Conservation (phyloP, 2,888 invertebrate species). For the Odontocolon sp. region DNA sequence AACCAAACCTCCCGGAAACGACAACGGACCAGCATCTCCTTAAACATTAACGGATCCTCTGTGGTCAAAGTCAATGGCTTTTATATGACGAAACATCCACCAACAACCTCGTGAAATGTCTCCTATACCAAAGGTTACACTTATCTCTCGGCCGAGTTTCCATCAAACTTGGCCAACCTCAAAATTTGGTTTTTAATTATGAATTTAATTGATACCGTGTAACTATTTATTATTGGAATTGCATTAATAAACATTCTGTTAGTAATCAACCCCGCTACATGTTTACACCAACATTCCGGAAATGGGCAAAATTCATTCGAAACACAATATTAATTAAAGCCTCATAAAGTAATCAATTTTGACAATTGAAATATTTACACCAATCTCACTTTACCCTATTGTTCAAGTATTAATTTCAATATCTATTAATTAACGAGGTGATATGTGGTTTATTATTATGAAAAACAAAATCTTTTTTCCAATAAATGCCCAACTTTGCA, state of each 20-base stretch:
- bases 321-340: no score
- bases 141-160: neutral
- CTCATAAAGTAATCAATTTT: no score
- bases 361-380: no score
- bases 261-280: neutral
- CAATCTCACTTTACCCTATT: no score
- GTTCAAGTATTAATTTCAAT: no score
- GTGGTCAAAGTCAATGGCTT: neutral
- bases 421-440: no score
- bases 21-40: slow-evolving; percentile 14
- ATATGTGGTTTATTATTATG: no score
- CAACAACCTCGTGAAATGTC: no score
- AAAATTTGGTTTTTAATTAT: neutral
- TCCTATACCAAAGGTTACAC: neutral
- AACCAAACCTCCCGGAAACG: neutral
- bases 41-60: slow-evolving; percentile 12
- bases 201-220: neutral
- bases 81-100: slow-evolving; percentile 5
- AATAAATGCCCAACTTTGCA: no score
- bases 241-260: neutral
- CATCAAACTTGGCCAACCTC: neutral
- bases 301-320: no score
- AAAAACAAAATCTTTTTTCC: no score
- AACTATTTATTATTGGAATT: neutral
- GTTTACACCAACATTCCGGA: no score